Conservation (phyloP, 2,113 vertebrate species). For the Anser brachyrhynchus region DNA sequence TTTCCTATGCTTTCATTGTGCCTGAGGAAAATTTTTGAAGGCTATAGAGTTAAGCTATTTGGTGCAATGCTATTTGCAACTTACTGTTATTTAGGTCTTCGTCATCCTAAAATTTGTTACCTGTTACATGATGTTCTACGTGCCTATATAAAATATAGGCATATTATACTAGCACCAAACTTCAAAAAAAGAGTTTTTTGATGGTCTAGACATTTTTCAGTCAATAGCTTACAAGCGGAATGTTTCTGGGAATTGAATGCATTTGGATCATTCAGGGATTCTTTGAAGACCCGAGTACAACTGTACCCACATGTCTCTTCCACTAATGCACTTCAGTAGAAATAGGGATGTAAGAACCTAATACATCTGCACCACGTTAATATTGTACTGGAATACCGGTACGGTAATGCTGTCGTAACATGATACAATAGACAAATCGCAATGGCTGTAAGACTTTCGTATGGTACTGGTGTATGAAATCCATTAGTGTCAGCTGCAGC, state of each 20-base stretch:
- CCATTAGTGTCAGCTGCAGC: slow-evolving; percentile 16
- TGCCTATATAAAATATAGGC: background rate
- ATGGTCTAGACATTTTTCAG: slow-evolving; percentile 39
- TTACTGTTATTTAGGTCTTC: background rate
- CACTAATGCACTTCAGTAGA: slow-evolving; percentile 42
- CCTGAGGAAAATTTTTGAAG: background rate
- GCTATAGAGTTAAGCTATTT: background rate
- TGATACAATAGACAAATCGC: slow-evolving; percentile 20
- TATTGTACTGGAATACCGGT: background rate
- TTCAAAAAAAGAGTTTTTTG: background rate
- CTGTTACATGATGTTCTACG: background rate
- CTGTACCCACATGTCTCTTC: slow-evolving; percentile 1
- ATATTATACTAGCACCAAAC: background rate
- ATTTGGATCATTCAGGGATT: slow-evolving; percentile 11
- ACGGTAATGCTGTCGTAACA: background rate
- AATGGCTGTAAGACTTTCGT: slow-evolving; percentile 10
- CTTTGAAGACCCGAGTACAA: slow-evolving; percentile 39
- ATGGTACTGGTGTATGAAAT: slow-evolving; percentile 23
- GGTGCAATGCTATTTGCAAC: background rate
- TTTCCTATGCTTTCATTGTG: background rate
- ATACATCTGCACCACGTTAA: slow-evolving; percentile 55
- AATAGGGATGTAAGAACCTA: slow-evolving; percentile 31
- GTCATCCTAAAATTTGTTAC: background rate
- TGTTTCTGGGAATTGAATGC: slow-evolving; percentile 44
- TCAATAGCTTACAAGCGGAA: slow-evolving; percentile 13